Evolutionary conservation across 1,140 invertebrate species (phyloP), one percentile per base, ranked within the genome.

Genomic region (Sinonovacula constricta): DNA sequence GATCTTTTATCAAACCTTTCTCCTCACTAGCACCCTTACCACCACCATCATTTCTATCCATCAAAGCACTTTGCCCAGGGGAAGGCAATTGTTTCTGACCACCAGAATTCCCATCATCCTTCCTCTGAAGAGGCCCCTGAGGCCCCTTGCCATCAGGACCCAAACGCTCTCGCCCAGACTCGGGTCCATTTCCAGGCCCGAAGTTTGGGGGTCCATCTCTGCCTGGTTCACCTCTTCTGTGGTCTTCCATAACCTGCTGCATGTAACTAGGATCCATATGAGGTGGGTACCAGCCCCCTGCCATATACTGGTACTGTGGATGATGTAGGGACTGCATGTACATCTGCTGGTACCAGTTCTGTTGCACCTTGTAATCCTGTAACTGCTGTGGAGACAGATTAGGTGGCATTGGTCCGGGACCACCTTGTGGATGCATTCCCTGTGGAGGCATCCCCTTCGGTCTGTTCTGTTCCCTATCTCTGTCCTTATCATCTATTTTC

Each of bases 201-300:
- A n/a, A n/a, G n/a, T n/a, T n/a, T 51, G 53, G 49, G 57, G n/a
- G 24, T 31, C 36, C 2, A 26, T 70, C 45, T 28, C 57, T 76
- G 69, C 75, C 18, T 28, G 57, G 24, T 53, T 36, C 24, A 0
- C 26, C n/a, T n/a, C 79, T 15, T 59, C 76, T 51, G 12, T 76
- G 59, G 24, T 91, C 89, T 51, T 90, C 88, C 49, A 90, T 79
- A 66, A 85, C 85, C 80, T 88, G 86, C 65, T 91, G 88, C 82
- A 88, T 84, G 59, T 89, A 86, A 92, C 87, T 94, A 94, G 86
- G 95, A 95, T 5, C 95, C 93, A 92, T 96, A 96, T 5, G 79
- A 28, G 33, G 12, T 45, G 54, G 67, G 39, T 62, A 78, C 57
- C 54, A 57, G 14, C 75, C 75, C 62, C 60, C 77, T 36, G 84